phyloP scores from a whole-genome alignment of 2,113 vertebrate genomes.

The Rhinogobius similis region DNA sequence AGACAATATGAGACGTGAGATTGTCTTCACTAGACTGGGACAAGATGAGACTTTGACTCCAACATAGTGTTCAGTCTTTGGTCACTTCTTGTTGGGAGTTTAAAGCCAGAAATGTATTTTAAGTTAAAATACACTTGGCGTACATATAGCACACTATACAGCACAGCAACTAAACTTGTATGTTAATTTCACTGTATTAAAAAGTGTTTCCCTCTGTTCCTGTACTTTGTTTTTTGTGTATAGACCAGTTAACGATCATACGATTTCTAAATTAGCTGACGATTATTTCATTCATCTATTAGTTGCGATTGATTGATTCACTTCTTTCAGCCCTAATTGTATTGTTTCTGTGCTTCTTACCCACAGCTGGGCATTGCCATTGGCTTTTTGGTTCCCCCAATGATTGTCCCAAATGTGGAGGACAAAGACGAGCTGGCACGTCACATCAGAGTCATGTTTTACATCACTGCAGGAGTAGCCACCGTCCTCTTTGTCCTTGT shows the following conservation, averaged over 20 bases:
- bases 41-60: no score
- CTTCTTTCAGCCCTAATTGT: no score
- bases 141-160: not conserved
- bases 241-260: no score
- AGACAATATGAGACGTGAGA: no score
- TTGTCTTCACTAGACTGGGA: no score
- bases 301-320: no score
- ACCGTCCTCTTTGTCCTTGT: slow-evolving; percentile 89
- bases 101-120: no score
- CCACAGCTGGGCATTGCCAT: slow-evolving; percentile 87
- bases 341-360: slow-evolving; percentile 3
- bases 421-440: slow-evolving; percentile 81
- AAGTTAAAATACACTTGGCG: no score
- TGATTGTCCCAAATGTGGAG: slow-evolving; percentile 88
- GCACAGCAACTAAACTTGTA: not conserved
- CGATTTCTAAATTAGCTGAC: no score
- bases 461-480: slow-evolving; percentile 86
- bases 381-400: slow-evolving; percentile 91
- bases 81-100: no score
- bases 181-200: slow-evolving; percentile 5
- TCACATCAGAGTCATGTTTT: slow-evolving; percentile 94
- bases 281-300: no score
- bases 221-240: not conserved
- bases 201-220: not conserved
- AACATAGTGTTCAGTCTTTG: no score